These are phyloP conservation scores for Volucella inanis DNA, from an alignment of 2,888 invertebrate species.

Conservation along the genomic window DNA sequence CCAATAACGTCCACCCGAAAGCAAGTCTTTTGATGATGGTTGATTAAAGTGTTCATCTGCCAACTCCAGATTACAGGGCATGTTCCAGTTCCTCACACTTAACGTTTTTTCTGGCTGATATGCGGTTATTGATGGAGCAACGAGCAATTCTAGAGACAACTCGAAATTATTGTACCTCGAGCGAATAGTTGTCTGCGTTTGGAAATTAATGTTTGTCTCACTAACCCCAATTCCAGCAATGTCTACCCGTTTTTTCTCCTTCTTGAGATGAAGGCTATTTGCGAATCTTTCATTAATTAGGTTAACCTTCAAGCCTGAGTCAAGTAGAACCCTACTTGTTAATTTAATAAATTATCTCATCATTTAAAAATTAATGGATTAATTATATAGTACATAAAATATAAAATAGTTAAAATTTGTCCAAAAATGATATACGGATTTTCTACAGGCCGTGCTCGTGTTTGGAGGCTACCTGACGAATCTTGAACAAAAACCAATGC, in stretches of 20 bases:
- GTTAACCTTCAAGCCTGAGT: not conserved
- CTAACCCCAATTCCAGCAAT: not conserved
- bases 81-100: too few species aligned
- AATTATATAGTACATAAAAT: too few species aligned
- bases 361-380: too few species aligned
- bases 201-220: not conserved
- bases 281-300: not conserved
- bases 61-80: too few species aligned
- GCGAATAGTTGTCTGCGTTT: too few species aligned
- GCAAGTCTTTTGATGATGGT: not conserved
- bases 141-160: not conserved
- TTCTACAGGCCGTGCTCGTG: too few species aligned
- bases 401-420: too few species aligned
- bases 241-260: slow-evolving; percentile 22
- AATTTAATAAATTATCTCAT: too few species aligned
- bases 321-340: slow-evolving; percentile 5
- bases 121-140: slow-evolving; percentile 9
- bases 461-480: slow-evolving; percentile 6
- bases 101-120: too few species aligned
- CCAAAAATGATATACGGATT: too few species aligned
- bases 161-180: not conserved
- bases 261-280: slow-evolving; percentile 48
- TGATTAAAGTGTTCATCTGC: too few species aligned
- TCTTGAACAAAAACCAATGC: slow-evolving; percentile 45
- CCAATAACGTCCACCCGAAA: too few species aligned